These are phyloP conservation scores for Hippopotamyrus pictus DNA, from an alignment of 2,797 vertebrate genomes.

Conservation along the genomic window DNA sequence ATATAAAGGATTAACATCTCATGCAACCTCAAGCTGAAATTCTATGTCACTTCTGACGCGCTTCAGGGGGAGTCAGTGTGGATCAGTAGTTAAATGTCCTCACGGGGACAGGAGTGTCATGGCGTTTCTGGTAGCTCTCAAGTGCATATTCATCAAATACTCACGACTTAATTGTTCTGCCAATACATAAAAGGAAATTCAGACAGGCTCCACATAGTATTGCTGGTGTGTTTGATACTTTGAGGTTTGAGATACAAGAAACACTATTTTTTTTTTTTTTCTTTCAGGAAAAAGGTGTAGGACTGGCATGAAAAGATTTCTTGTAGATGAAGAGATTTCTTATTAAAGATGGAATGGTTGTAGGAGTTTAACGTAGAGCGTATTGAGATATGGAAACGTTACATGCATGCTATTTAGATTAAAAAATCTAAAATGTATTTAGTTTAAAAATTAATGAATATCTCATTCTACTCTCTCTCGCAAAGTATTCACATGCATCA, in stretches of 20 bases:
- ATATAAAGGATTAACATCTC: conserved; percentile 61
- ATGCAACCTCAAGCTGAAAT: conserved; percentile 55
- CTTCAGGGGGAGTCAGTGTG: conserved; percentile 10
- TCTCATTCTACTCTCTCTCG: not conserved
- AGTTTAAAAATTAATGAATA: not conserved
- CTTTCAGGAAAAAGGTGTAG: not conserved
- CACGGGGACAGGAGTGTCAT: conserved; percentile 2
- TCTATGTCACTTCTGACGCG: conserved; percentile 28
- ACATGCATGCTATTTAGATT: not conserved
- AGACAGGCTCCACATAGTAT: not conserved
- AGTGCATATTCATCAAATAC: not conserved
- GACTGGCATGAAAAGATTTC: not conserved
- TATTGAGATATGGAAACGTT: not conserved
- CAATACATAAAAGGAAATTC: not conserved
- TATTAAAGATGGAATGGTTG: not conserved
- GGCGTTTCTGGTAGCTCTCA: not conserved
- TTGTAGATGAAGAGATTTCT: not conserved
- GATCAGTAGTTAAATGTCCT: conserved; percentile 14
- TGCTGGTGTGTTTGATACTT: not conserved
- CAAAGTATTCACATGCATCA: not conserved
- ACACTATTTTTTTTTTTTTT: not conserved
- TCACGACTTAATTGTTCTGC: not conserved
- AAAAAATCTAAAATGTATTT: not conserved
- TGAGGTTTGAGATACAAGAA: not conserved
- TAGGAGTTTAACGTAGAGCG: not conserved